These are phyloP conservation scores for Syngnathoides biaculeatus DNA, from an alignment of 2,113 vertebrate genomes.

Conservation along the genomic window DNA sequence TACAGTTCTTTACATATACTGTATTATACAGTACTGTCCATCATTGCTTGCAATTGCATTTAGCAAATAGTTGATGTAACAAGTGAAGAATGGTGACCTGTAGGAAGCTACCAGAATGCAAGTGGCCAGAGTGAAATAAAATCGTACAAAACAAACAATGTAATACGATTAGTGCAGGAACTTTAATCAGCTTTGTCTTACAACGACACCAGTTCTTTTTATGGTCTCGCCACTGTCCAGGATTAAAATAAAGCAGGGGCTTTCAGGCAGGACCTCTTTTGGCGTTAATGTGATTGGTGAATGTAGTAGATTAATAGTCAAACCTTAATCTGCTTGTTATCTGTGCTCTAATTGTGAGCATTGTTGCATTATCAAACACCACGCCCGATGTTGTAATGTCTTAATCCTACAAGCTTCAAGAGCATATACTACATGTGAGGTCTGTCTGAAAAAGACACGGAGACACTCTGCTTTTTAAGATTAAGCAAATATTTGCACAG, in stretches of 20 bases:
- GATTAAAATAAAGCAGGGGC: constrained; percentile 7
- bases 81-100: neutral
- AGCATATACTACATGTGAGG: constrained; percentile 29
- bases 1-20: too few relatives aligned
- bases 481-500: constrained; percentile 45
- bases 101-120: neutral
- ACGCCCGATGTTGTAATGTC: constrained; percentile 31
- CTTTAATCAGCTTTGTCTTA: constrained; percentile 12
- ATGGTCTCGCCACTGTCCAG: neutral
- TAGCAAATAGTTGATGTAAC: neutral
- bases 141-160: constrained; percentile 1
- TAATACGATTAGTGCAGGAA: constrained; percentile 7
- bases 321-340: constrained; percentile 45
- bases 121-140: neutral
- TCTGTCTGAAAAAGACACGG: constrained; percentile 30
- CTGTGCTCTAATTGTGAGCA: constrained; percentile 21
- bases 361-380: constrained; percentile 29
- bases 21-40: too few relatives aligned
- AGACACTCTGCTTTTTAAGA: constrained; percentile 57
- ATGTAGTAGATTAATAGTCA: constrained; percentile 37
- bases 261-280: constrained; percentile 17
- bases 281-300: constrained; percentile 37
- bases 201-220: neutral
- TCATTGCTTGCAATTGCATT: neutral
- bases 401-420: constrained; percentile 23